Percentiles rank a stretch among this genome's conserved stretches.
phyloP scores from a whole-genome alignment of 2,888 invertebrate genomes.

The Quadroppia sp. region DNA sequence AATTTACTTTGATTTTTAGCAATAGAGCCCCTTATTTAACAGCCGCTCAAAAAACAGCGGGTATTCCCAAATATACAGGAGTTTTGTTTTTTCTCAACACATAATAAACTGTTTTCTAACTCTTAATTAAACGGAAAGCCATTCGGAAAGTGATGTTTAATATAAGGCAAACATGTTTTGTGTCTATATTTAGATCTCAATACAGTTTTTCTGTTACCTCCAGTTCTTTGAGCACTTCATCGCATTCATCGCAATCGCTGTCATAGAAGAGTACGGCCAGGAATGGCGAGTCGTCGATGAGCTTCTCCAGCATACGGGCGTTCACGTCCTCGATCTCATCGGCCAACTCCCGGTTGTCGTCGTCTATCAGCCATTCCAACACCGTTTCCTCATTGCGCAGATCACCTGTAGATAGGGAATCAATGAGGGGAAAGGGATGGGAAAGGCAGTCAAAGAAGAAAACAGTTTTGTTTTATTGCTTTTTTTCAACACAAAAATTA shows the following conservation, averaged over 20 bases:
- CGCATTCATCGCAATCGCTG: conserved; percentile 49
- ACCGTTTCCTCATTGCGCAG: conserved; percentile 86
- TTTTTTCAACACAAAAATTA: too few species aligned
- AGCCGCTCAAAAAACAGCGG: too few species aligned
- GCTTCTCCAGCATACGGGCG: conserved; percentile 72
- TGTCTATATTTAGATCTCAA: too few species aligned
- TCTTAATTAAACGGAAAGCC: too few species aligned
- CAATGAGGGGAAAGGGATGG: background rate
- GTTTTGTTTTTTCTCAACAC: too few species aligned
- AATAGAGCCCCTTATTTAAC: too few species aligned
- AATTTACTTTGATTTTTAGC: too few species aligned
- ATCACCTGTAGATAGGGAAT: conserved; percentile 62
- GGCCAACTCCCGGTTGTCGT: conserved; percentile 84
- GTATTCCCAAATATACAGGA: too few species aligned
- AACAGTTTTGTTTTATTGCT: background rate
- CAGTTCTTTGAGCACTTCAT: conserved; percentile 48
- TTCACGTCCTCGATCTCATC: conserved; percentile 93
- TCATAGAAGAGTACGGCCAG: conserved; percentile 78
- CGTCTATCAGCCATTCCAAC: conserved; percentile 85
- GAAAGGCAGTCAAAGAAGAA: background rate
- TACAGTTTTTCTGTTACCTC: conserved; percentile 46
- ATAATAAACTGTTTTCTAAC: too few species aligned
- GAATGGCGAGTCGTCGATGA: conserved; percentile 77
- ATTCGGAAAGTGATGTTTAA: too few species aligned
- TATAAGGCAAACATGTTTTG: too few species aligned